Evolutionary conservation across 2,113 vertebrate species (phyloP), one percentile per base, ranked within the genome.

Genomic region (Dicaeum eximium): DNA sequence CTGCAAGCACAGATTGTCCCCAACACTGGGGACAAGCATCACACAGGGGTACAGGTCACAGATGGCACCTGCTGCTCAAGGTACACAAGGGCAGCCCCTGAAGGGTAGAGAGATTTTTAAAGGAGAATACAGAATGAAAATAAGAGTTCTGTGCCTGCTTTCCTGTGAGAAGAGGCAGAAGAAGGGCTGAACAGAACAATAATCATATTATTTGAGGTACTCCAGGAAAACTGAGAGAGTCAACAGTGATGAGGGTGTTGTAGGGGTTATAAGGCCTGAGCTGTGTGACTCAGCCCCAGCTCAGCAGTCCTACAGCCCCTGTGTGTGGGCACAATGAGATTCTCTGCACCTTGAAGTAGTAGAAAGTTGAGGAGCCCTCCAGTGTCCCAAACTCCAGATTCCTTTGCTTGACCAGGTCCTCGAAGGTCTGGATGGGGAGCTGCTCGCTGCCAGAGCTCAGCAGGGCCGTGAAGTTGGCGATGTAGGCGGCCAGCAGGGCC

Each of bases 321-420:
- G 7, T 5, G 37, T 10, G 1, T 4, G 31, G 15, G 57, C n/a
- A 51, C 67, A 54, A 2, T 0, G 3, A 60, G 35, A 16, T 24
- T 75, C 69, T 91, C 79, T 45, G 71, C 80, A 99, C 99, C 98
- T 99, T 99, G 83, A 99, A 99, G 95, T 98, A 99, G 19, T 86
- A 70, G 88, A 97, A 98, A 9, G 99, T 98, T 20, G 98, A 99
- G n/a, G 98, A 98, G 28, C 86, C 94, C 0, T 98, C 95, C 20
- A 99, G 23, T 0, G 98, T 98, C 47, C 99, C 99, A 9, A 98
- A 99, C 30, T 98, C 98, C 0, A 99, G 95, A 10, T 98, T 79
- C 42, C 98, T 97, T 88, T 99, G 99, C 78, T 98, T 98, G 35
- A 98, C 98, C 1, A 99, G 98, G n/a, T 99, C 99, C 62, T 98